These are phyloP conservation scores for Riparia riparia DNA, from an alignment of 2,113 vertebrate species.

Conservation along the genomic window DNA sequence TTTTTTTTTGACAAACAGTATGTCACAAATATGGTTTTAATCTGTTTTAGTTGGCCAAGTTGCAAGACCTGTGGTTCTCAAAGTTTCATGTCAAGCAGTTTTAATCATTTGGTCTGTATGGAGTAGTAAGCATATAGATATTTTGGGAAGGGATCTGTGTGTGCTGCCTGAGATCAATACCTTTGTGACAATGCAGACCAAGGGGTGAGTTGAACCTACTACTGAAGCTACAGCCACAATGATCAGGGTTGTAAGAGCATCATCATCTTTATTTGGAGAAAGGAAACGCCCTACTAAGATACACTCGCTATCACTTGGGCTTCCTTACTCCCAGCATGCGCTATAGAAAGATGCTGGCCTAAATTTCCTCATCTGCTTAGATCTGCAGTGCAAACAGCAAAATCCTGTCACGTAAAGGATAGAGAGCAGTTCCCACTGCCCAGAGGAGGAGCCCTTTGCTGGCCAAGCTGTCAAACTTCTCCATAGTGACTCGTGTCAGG, in stretches of 20 bases:
- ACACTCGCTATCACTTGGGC: background rate
- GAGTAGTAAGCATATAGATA: background rate
- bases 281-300: background rate
- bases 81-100: background rate
- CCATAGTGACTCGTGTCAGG: fast-evolving
- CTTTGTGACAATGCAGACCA: background rate
- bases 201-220: background rate
- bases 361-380: background rate
- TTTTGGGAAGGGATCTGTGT: background rate
- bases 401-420: background rate
- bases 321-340: background rate
- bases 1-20: background rate
- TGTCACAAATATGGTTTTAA: background rate
- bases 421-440: background rate
- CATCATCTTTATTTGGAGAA: background rate
- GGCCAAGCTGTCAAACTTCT: background rate
- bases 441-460: background rate
- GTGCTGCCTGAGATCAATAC: background rate
- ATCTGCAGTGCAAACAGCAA: background rate
- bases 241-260: background rate
- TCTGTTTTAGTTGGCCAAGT: background rate
- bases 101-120: background rate
- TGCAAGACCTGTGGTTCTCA: background rate
- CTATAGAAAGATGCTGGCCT: background rate
- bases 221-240: background rate